phyloP scores from a whole-genome alignment of 2,888 invertebrate genomes.

The Leptopilina drosophilae region DNA sequence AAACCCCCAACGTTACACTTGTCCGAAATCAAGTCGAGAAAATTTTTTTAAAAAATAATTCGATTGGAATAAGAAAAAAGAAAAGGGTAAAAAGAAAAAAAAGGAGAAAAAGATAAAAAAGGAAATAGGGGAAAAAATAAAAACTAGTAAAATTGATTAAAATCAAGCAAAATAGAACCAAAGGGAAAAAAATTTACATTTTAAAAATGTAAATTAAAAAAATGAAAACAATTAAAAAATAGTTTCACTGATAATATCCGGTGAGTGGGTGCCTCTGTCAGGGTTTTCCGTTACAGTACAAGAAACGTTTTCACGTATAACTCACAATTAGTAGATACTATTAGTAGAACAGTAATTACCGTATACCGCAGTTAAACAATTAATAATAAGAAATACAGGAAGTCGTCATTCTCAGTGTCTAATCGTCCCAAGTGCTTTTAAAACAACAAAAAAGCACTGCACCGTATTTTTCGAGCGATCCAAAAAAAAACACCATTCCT shows the following conservation, averaged over 20 bases:
- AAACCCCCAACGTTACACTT: constrained; percentile 68
- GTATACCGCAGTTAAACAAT: constrained; percentile 75
- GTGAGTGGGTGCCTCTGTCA: constrained; percentile 76
- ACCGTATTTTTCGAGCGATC: constrained; percentile 62
- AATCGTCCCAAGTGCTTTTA: constrained; percentile 65
- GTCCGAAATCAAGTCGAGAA: constrained; percentile 65
- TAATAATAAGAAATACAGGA: constrained; percentile 73
- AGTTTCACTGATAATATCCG: constrained; percentile 54
- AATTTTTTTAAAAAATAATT: constrained; percentile 20
- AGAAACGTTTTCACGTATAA: constrained; percentile 75
- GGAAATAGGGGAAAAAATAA: no score
- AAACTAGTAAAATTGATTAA: no score
- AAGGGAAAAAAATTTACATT: no score
- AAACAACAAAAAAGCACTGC: constrained; percentile 53
- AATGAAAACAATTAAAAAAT: constrained; percentile 4
- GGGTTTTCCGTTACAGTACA: constrained; percentile 77
- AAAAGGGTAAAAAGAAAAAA: no score
- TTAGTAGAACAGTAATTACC: constrained; percentile 74
- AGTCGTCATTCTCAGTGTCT: constrained; percentile 74
- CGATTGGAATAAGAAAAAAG: background rate
- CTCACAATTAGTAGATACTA: constrained; percentile 75
- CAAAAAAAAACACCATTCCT: background rate
- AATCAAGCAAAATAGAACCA: no score
- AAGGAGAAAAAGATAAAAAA: no score
- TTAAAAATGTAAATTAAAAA: no score